These are phyloP conservation scores for Merodon equestris DNA, from an alignment of 2,888 invertebrate species.

Conservation along the genomic window DNA sequence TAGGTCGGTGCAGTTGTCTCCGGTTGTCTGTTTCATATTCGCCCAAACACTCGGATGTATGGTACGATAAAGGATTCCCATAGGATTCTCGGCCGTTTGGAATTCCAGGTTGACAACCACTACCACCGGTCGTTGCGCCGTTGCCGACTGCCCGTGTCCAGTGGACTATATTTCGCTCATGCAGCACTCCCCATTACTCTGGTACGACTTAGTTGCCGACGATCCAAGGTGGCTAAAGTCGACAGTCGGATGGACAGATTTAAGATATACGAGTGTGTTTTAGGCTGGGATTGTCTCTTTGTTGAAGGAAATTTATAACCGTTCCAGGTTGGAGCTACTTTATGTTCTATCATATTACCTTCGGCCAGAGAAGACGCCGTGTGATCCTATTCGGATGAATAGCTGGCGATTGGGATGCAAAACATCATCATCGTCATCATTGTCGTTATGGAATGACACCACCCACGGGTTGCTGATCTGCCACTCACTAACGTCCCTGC, in stretches of 20 bases:
- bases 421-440: constrained; percentile 11
- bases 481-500: constrained; percentile 54
- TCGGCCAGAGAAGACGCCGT: background rate
- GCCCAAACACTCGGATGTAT: constrained; percentile 19
- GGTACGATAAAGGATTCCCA: constrained; percentile 64
- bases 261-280: constrained; percentile 64
- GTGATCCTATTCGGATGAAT: background rate
- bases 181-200: background rate
- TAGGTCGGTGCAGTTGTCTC: constrained; percentile 59
- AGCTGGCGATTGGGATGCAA: background rate
- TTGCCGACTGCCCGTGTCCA: constrained; percentile 4
- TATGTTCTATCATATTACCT: constrained; percentile 62
- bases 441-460: constrained; percentile 51
- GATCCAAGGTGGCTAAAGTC: constrained; percentile 67
- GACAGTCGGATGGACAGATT: constrained; percentile 64
- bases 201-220: constrained; percentile 29
- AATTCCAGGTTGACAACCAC: constrained; percentile 54
- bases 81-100: constrained; percentile 51
- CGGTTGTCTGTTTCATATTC: constrained; percentile 66
- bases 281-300: constrained; percentile 63
- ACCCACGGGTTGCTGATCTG: constrained; percentile 55
- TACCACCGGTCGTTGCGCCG: constrained; percentile 9
- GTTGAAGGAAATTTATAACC: constrained; percentile 67
- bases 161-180: constrained; percentile 47
- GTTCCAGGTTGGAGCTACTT: constrained; percentile 57